phyloP scores from a whole-genome alignment of 2,113 vertebrate species.

The Tapirus terrestris region DNA sequence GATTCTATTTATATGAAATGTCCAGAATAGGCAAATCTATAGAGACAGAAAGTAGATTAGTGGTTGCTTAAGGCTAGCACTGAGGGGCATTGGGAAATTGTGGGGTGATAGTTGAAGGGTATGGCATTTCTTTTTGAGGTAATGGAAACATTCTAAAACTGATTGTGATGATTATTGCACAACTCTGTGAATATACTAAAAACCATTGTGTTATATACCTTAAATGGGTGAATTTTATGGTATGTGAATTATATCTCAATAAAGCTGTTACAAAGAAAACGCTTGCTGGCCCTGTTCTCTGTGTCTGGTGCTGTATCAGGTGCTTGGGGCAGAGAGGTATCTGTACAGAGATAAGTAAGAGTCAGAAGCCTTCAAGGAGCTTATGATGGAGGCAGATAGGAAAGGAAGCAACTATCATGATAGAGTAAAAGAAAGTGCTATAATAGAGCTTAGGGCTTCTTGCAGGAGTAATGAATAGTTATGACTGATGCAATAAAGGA shows the following conservation, averaged over 20 bases:
- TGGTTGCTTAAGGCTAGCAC: not conserved
- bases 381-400: not conserved
- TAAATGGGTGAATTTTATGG: not conserved
- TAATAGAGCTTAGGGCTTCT: not conserved
- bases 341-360: not conserved
- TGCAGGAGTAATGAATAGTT: constrained; percentile 30
- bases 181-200: not conserved
- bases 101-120: not conserved
- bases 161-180: not conserved
- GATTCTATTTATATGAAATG: constrained; percentile 7
- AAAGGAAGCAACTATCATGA: constrained; percentile 23
- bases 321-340: not conserved
- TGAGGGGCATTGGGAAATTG: not conserved
- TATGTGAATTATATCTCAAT: not conserved
- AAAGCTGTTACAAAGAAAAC: not conserved
- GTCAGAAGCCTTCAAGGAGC: not conserved
- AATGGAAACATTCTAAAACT: not conserved
- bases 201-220: not conserved
- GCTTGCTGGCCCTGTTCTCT: not conserved
- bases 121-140: not conserved
- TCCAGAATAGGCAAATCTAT: not conserved
- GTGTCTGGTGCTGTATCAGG: not conserved
- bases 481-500: constrained; percentile 22
- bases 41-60: not conserved
- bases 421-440: constrained; percentile 10